These are phyloP conservation scores for Cydia amplana DNA, from an alignment of 1,140 invertebrate genomes.

Conservation along the genomic window DNA sequence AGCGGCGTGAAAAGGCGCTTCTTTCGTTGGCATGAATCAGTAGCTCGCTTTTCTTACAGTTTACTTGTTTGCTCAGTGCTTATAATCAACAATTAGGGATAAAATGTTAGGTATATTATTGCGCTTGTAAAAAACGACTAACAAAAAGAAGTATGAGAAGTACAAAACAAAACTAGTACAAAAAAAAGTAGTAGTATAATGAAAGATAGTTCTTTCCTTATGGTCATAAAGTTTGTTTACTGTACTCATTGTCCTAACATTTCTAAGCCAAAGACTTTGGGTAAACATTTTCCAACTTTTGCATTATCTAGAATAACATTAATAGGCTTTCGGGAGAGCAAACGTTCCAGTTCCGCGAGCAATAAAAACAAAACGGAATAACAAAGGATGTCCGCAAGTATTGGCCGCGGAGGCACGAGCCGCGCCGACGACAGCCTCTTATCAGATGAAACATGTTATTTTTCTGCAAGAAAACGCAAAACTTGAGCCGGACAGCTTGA, in stretches of 20 bases:
- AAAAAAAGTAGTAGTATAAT: no score
- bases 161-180: no score
- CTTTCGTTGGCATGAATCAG: conserved; percentile 26
- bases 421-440: conserved; percentile 66
- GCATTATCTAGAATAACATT: conserved; percentile 37
- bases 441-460: conserved; percentile 69
- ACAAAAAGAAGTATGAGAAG: neutral
- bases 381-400: conserved; percentile 55
- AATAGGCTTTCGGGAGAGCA: conserved; percentile 43
- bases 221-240: conserved; percentile 6
- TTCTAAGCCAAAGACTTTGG: conserved; percentile 6
- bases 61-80: conserved; percentile 18
- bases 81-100: conserved; percentile 8
- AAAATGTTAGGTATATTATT: neutral
- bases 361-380: conserved; percentile 57
- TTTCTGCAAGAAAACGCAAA: conserved; percentile 60
- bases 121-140: neutral
- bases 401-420: conserved; percentile 57
- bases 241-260: conserved; percentile 16
- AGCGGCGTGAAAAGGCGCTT: conserved; percentile 27
- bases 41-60: conserved; percentile 5
- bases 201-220: neutral
- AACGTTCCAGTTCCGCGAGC: conserved; percentile 37
- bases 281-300: conserved; percentile 28
- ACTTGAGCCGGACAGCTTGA: conserved; percentile 50